Percentiles rank a stretch among this genome's conserved stretches.
Evolutionary conservation across 2,888 invertebrate species (phyloP).

Genomic region (Lydus trimaculatus): DNA sequence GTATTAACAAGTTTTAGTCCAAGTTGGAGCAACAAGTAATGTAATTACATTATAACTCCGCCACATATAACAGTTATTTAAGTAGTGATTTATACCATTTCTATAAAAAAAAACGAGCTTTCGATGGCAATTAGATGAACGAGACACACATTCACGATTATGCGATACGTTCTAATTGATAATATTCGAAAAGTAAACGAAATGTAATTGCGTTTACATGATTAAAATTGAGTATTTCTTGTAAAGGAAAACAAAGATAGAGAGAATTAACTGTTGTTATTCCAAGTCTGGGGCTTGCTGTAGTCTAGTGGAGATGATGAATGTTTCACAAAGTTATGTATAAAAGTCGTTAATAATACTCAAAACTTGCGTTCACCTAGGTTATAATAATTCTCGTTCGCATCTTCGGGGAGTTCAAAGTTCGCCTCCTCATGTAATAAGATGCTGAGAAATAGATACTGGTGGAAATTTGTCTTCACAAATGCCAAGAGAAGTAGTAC

Average conservation of each 20-base stretch:
- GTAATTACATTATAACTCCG: constrained; percentile 32
- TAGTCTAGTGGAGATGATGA: constrained; percentile 52
- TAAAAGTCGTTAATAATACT: constrained; percentile 62
- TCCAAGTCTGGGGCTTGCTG: constrained; percentile 32
- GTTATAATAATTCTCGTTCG: constrained; percentile 58
- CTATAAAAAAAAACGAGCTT: background rate
- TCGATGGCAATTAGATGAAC: background rate
- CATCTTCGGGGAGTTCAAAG: constrained; percentile 59
- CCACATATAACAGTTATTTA: constrained; percentile 17
- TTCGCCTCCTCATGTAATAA: constrained; percentile 52
- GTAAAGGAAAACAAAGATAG: constrained; percentile 21
- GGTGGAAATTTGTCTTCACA: constrained; percentile 55
- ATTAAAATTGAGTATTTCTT: constrained; percentile 47
- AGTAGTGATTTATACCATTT: background rate
- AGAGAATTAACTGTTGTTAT: constrained; percentile 50
- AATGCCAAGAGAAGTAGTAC: constrained; percentile 26
- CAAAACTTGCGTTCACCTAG: constrained; percentile 59
- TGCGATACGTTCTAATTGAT: background rate
- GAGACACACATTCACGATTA: background rate
- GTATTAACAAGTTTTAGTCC: constrained; percentile 32
- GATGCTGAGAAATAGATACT: constrained; percentile 58
- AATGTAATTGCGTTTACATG: constrained; percentile 39
- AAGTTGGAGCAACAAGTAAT: constrained; percentile 38
- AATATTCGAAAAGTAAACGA: constrained; percentile 39
- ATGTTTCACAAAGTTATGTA: constrained; percentile 60